Base-by-base conservation (phyloP, 2,113 vertebrate genomes). In the Oenanthe melanoleuca region DNA sequence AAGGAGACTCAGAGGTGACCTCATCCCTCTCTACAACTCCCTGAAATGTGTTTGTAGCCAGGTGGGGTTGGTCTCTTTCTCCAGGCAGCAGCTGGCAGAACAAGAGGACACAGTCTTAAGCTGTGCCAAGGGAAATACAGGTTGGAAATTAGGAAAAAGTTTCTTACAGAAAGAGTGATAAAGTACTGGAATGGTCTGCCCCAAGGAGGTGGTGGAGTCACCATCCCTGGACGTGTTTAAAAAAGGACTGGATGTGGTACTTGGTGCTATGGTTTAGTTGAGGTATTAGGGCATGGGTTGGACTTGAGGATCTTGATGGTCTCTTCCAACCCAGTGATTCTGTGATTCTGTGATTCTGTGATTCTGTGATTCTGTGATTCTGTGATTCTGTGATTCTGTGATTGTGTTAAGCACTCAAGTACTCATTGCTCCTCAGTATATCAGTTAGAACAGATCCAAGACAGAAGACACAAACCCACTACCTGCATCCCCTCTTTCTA, bases 101-200 rank as follows among this genome's bases (percentile, higher is more conserved):
- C 0, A 0, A 50, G 57, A 77, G 22, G 22, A 12, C 28, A 50
- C 7, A 61, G 22, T 3, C 45, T 33, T 3, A 25, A 38, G 17
- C 28, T 50, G 26, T 1, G 2, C 4, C 9, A 26, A 21, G 34
- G 16, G 34, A 61, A 61, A 61, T 31, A 20, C 1, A 49, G n/a
- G n/a, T 9, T 75, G 16, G 22, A 7, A 15, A 38, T 33, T 5
- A 61, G 28, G 56, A 25, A 31, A 31, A 61, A 4, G 5, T 5
- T 14, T 24, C 61, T 31, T 61, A 61, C 0, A 0, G 34, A 78
- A 52, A 40, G 29, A 26, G 4, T 50, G 45, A 77, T 50, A 9
- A 50, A 26, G 10, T 26, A 26, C 13, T 52, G 14, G 34, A 63
- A 40, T 6, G 1, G 23, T 52, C 28, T 21, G 45, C 23, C 23